Evolutionary conservation across 2,113 vertebrate species (phyloP).

Genomic region (Ancistrus triradiatus): DNA sequence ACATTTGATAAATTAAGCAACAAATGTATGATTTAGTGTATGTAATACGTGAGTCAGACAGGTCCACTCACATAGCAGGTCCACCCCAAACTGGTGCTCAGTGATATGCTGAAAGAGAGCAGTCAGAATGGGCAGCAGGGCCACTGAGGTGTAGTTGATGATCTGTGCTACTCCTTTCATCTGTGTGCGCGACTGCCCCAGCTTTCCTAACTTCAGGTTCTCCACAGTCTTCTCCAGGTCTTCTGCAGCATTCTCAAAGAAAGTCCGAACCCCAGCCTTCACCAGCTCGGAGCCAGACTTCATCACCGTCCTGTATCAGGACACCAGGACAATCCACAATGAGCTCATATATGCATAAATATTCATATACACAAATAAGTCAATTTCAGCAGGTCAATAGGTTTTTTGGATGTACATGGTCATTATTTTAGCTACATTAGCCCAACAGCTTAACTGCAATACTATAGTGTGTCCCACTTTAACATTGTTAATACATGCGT

Average conservation of each 20-base stretch:
- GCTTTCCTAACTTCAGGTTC: conserved; percentile 93
- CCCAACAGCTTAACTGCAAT: too few relatives aligned
- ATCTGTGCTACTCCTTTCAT: conserved; percentile 92
- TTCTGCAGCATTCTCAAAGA: conserved; percentile 94
- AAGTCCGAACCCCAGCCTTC: conserved; percentile 83
- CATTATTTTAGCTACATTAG: too few relatives aligned
- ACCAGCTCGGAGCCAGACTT: conserved; percentile 94
- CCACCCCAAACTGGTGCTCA: conserved; percentile 81
- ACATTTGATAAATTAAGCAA: too few relatives aligned
- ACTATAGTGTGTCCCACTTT: too few relatives aligned
- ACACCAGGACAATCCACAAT: background rate
- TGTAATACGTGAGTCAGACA: background rate
- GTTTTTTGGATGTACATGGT: too few relatives aligned
- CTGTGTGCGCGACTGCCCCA: conserved; percentile 89
- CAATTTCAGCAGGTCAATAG: too few relatives aligned
- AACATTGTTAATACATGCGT: too few relatives aligned
- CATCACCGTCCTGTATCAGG: conserved; percentile 84
- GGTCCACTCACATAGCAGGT: conserved; percentile 83
- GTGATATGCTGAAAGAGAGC: conserved; percentile 90
- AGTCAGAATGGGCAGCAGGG: conserved; percentile 86
- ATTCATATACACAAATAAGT: too few relatives aligned
- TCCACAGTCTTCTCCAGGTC: conserved; percentile 90
- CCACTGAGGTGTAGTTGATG: conserved; percentile 90
- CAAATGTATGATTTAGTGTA: too few relatives aligned
- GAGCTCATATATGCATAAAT: background rate